Evolutionary conservation across 2,113 vertebrate species (phyloP), one percentile per base, ranked within the genome.

Genomic region (Xiphophorus couchianus): DNA sequence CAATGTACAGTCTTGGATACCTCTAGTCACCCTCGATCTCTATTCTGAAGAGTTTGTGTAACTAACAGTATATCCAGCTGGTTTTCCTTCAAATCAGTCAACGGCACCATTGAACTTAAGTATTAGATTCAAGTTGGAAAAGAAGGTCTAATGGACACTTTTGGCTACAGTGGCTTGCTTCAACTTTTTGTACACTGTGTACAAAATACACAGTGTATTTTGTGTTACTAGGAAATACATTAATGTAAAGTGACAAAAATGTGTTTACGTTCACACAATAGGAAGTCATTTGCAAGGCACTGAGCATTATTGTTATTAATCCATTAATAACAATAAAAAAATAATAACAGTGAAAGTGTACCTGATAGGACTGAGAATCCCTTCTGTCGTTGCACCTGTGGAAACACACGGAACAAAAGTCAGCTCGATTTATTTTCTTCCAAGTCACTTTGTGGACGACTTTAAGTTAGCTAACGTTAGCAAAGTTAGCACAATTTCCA

Each of bases 301-400:
- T 39, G n/a, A 25, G 31, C 15, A n/a, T n/a, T n/a, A n/a, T n/a
- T n/a, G n/a, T n/a, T n/a, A n/a, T n/a, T n/a, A n/a, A n/a, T n/a
- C n/a, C 28, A 28, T 28, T 28, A 28, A 19, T 27, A 44, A 76
- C 7, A 35, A 35, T 35, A 35, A 8, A 35, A 37, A 35, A 37
- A 37, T 11, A 37, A 10, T 35, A 35, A 22, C 3, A 2, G 51
- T n/a, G 22, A 58, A 58, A 58, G 22, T 10, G 25, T 97, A 98
- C 97, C 96, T 98, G 97, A 94, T 96, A 97, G 94, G 97, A 95
- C 94, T 99, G 97, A 66, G 96, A 95, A 96, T 98, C 97, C 96
- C 96, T 97, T 96, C 97, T 96, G 91, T 98, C 97, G 95, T 95
- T 97, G 95, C 97, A 97, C 97, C 97, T 99, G 91, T 51, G 91